These are phyloP conservation scores for Anseranas semipalmata DNA, from an alignment of 2,113 vertebrate genomes.

Conservation along the genomic window DNA sequence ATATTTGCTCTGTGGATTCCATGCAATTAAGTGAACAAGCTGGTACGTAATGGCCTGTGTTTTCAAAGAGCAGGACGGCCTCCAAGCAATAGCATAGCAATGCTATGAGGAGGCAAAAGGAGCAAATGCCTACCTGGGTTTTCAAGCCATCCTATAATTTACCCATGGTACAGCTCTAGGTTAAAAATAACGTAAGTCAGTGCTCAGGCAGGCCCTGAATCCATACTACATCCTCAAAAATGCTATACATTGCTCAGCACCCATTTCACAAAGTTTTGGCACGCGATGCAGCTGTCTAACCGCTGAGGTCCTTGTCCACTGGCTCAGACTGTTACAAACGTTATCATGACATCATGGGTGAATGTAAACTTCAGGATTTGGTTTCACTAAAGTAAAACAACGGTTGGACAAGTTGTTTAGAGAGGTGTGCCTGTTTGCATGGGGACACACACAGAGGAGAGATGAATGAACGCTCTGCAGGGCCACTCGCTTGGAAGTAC, in stretches of 20 bases:
- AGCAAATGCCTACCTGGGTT: background rate
- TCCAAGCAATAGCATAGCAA: background rate
- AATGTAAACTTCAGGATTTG: background rate
- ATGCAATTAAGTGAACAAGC: background rate
- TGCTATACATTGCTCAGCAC: background rate
- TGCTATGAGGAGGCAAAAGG: background rate
- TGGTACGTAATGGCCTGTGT: background rate
- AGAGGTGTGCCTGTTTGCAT: background rate
- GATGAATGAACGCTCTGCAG: background rate
- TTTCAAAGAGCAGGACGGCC: background rate
- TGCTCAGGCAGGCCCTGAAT: background rate
- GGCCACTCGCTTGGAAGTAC: background rate
- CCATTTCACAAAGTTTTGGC: background rate
- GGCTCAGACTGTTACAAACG: background rate
- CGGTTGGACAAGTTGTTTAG: background rate
- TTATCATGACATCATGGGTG: background rate
- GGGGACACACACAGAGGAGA: background rate
- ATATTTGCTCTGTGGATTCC: background rate
- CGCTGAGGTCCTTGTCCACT: background rate
- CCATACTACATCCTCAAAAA: background rate
- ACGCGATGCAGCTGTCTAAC: background rate
- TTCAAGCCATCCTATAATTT: background rate
- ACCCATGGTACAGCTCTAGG: background rate
- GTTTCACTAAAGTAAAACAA: background rate
- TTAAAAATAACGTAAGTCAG: background rate